Evolutionary conservation across 2,888 invertebrate species (phyloP).

Genomic region (Timandra comae): DNA sequence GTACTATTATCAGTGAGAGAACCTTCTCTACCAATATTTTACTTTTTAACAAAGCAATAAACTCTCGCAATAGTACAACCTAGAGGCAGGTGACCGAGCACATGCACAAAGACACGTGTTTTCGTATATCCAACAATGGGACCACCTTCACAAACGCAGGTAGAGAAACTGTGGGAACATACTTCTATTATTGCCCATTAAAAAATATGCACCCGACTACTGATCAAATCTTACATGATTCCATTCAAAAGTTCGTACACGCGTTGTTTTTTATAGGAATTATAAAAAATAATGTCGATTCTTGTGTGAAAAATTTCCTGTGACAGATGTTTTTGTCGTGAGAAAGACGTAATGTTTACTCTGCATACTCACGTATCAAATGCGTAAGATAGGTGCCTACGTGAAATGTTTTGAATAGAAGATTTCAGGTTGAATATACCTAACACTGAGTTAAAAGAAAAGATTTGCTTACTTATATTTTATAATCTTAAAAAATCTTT

Average conservation of each 20-base stretch:
- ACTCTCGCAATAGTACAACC: too few species aligned
- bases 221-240: slow-evolving; percentile 1
- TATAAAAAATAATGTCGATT: not conserved
- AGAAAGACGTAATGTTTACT: slow-evolving; percentile 9
- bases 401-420: too few species aligned
- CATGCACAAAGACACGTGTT: not conserved
- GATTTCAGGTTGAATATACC: too few species aligned
- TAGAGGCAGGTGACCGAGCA: too few species aligned
- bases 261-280: slow-evolving; percentile 4
- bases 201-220: slow-evolving; percentile 1
- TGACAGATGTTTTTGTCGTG: slow-evolving; percentile 7
- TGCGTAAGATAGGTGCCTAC: too few species aligned
- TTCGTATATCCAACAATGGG: not conserved
- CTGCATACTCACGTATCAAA: too few species aligned
- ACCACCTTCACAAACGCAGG: slow-evolving; percentile 12
- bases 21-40: too few species aligned
- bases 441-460: too few species aligned
- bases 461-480: too few species aligned
- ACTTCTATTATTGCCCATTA: not conserved
- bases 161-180: slow-evolving; percentile 22
- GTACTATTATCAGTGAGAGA: too few species aligned
- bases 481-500: too few species aligned
- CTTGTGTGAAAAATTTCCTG: not conserved
- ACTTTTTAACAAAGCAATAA: too few species aligned
- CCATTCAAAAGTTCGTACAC: slow-evolving; percentile 11